Conservation (phyloP, 2,113 vertebrate species). For the Trogon melanurus region DNA sequence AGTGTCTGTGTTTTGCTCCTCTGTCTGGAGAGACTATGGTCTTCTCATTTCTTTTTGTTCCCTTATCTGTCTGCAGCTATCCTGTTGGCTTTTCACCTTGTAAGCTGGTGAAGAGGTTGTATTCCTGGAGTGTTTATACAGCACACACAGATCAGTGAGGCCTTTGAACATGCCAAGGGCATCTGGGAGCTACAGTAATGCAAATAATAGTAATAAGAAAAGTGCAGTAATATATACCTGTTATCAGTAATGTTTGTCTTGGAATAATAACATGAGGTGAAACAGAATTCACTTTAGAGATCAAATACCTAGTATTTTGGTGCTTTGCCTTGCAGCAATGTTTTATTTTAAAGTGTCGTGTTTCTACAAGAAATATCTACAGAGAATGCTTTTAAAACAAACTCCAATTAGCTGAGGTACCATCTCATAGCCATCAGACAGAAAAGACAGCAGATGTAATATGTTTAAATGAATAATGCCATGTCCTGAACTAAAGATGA, state of each 20-base stretch:
- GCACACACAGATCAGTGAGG: not conserved
- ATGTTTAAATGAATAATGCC: not conserved
- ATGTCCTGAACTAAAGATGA: not conserved
- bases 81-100: not conserved
- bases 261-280: constrained; percentile 18
- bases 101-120: not conserved
- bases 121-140: not conserved
- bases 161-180: constrained; percentile 1
- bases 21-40: not conserved
- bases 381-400: not conserved
- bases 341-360: constrained; percentile 19
- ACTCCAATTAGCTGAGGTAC: not conserved
- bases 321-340: constrained; percentile 38
- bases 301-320: constrained; percentile 19
- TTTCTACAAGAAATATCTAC: constrained; percentile 45
- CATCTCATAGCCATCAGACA: not conserved
- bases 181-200: constrained; percentile 30
- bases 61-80: not conserved
- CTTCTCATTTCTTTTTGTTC: not conserved
- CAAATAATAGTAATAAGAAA: constrained; percentile 54
- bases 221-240: constrained; percentile 9
- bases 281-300: constrained; percentile 34
- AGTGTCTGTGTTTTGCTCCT: not conserved
- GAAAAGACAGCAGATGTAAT: not conserved
- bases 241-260: constrained; percentile 56